Conservation (phyloP, 2,888 invertebrate genomes). For the Antheraea yamamai region DNA sequence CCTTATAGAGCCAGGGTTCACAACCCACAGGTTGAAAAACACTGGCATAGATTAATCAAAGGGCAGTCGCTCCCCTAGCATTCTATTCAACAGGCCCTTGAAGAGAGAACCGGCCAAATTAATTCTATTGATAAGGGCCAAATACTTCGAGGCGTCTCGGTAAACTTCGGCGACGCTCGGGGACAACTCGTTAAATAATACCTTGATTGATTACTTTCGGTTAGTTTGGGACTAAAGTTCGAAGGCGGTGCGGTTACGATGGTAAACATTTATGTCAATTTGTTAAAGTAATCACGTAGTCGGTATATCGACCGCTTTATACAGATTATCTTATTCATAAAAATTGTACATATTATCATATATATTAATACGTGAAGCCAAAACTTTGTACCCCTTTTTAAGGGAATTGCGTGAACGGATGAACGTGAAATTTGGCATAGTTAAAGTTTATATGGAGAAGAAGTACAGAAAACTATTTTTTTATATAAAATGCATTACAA, state of each 20-base stretch:
- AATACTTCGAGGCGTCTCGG: slow-evolving; percentile 24
- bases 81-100: slow-evolving; percentile 14
- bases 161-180: slow-evolving; percentile 26
- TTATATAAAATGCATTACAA: too few species aligned
- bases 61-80: background rate
- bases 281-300: background rate
- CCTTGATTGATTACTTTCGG: slow-evolving; percentile 21
- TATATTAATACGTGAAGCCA: too few species aligned
- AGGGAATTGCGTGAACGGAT: too few species aligned
- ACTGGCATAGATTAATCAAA: background rate
- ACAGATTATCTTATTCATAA: background rate
- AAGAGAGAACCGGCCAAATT: slow-evolving; percentile 28
- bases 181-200: slow-evolving; percentile 22
- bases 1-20: too few species aligned
- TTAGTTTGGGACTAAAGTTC: slow-evolving; percentile 8
- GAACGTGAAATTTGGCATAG: too few species aligned
- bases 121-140: slow-evolving; percentile 36
- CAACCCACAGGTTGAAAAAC: too few species aligned
- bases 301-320: background rate
- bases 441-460: too few species aligned
- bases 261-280: slow-evolving; percentile 2
- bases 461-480: too few species aligned
- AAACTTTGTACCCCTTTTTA: too few species aligned
- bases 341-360: background rate
- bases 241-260: background rate